A percentile compares a stretch with the other conserved stretches of the same genome.
These are phyloP conservation scores for Yasuhikotakia modesta DNA, from an alignment of 2,797 vertebrate genomes.

Conservation along the genomic window DNA sequence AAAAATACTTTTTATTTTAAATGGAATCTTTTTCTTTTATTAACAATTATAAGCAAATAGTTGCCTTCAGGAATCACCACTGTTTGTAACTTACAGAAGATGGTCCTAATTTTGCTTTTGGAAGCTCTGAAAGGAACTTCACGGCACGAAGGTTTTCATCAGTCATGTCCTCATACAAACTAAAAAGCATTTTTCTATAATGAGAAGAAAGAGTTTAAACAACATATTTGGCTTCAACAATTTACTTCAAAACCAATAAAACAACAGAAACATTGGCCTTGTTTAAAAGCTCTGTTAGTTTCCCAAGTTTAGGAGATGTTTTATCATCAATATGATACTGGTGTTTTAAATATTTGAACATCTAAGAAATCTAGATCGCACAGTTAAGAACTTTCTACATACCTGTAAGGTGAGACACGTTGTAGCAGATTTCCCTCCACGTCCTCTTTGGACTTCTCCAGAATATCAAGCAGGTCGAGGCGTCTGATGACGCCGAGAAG, in stretches of 20 bases:
- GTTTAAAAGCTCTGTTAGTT: no score
- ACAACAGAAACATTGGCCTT: no score
- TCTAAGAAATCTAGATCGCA: background rate
- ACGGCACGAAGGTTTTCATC: slow-evolving; percentile 58
- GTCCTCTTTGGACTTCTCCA: slow-evolving; percentile 53
- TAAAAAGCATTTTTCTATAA: slow-evolving; percentile 70
- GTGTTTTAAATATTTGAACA: no score
- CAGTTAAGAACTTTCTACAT: background rate
- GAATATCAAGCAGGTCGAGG: slow-evolving; percentile 61
- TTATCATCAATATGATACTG: no score
- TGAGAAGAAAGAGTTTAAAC: background rate
- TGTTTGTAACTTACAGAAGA: slow-evolving; percentile 65
- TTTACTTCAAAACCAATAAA: no score
- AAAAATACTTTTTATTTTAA: no score
- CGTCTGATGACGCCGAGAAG: slow-evolving; percentile 70
- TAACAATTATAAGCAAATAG: no score
- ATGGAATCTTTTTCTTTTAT: no score
- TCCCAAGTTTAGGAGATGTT: no score
- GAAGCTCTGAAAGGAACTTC: slow-evolving; percentile 70
- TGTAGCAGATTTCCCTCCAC: background rate
- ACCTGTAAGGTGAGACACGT: slow-evolving; percentile 73
- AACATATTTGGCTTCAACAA: no score
- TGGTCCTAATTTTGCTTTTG: slow-evolving; percentile 58
- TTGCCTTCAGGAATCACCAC: no score
- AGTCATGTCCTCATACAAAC: slow-evolving; percentile 65